Base-by-base conservation (phyloP, 1,140 invertebrate species). In the Drosophila subpulchrella region DNA sequence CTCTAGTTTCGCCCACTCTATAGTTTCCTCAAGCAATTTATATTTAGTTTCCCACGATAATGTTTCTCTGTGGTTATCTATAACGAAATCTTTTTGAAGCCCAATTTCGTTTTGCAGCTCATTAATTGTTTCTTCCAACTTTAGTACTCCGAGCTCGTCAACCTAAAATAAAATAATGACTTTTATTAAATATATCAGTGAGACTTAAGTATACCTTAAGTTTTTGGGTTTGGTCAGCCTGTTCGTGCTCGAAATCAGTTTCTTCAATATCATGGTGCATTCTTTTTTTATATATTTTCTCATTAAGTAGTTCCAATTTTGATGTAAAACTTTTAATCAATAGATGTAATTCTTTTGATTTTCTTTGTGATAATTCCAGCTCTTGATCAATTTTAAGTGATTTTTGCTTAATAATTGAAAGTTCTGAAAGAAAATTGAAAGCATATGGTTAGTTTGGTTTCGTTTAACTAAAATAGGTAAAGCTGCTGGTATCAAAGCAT, bases 41-140 rank as follows among this genome's bases (percentile, higher is more conserved):
- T 95, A 94, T 92, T 97, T 97, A 80, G 96, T 96, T 78, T 97
- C 95, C 96, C 96, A 97, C 6, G 95, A 95, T 8, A 97, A 92
- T 41, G 94, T 94, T 91, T 97, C 95, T 39, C 94, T 93, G 82
- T 96, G 95, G 36, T 94, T 90, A 38, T 94, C 93, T 48, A 95
- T 92, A 3, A 97, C 90, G 47, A 95, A 93, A 65, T 95, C 94
- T 20, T 94, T 94, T 1, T 96, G 78, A 44, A 93, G 91, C 34
- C 94, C 92, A 71, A 96, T 96, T 51, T 96, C 95, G 47, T 95
- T 94, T 76, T 94, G 94, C 27, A 96, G 85, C 4, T 94, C 92
- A 71, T 94, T 93, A 54, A 97, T 95, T 65, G 96, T 94, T 62
- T 94, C 94, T 91, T 96, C 94, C 10, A 97, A 62, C 75, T 94